Percentiles rank a stretch among this genome's conserved stretches.
phyloP scores from a whole-genome alignment of 2,113 vertebrate genomes.

The Lampris megalopsis region DNA sequence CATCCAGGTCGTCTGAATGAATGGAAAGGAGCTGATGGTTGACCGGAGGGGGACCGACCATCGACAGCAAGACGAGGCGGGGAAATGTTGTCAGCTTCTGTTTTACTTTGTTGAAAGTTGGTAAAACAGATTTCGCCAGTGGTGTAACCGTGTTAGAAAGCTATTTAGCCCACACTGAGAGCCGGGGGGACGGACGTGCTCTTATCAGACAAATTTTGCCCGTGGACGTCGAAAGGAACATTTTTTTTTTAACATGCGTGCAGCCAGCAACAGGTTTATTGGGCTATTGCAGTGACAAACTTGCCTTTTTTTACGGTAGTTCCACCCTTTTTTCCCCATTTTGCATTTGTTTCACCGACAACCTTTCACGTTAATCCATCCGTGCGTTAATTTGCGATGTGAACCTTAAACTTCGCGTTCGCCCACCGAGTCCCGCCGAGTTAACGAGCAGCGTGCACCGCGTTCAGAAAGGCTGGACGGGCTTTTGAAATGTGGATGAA shows the following conservation, averaged over 20 bases:
- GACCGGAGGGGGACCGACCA: background rate
- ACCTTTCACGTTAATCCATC: slow-evolving; percentile 15
- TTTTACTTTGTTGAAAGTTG: background rate
- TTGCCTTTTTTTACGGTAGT: background rate
- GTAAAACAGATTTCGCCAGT: background rate
- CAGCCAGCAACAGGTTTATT: slow-evolving; percentile 67
- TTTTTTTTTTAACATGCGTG: background rate
- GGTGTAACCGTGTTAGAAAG: background rate
- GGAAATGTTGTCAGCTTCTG: slow-evolving; percentile 2
- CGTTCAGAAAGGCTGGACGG: background rate
- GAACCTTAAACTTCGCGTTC: slow-evolving; percentile 38
- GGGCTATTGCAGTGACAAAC: background rate
- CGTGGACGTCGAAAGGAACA: slow-evolving; percentile 19
- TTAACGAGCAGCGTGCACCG: slow-evolving; percentile 5
- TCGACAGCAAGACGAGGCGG: slow-evolving; percentile 26
- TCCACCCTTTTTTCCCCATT: background rate
- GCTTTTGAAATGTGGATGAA: background rate
- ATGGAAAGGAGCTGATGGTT: slow-evolving; percentile 60
- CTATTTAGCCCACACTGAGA: too few species aligned
- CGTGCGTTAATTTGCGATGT: slow-evolving; percentile 15
- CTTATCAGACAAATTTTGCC: background rate
- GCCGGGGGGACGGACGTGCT: background rate
- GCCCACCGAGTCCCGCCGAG: slow-evolving; percentile 1
- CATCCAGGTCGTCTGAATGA: slow-evolving; percentile 68
- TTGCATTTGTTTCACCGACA: slow-evolving; percentile 28